These are phyloP conservation scores for Bucco capensis DNA, from an alignment of 2,113 vertebrate genomes.

Conservation along the genomic window DNA sequence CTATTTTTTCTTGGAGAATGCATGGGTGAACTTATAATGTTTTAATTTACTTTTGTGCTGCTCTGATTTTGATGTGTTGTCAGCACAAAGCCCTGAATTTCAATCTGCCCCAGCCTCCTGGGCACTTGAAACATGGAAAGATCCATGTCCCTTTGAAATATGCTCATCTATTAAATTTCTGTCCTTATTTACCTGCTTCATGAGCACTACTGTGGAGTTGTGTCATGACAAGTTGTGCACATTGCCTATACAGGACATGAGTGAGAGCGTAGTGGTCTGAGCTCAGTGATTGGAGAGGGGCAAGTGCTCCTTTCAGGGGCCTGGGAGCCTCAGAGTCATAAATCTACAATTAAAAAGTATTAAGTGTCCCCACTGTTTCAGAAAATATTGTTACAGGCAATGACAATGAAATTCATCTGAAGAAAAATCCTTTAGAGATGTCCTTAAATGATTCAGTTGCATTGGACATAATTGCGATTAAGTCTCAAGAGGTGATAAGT, in stretches of 20 bases:
- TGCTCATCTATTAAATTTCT: neutral
- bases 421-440: neutral
- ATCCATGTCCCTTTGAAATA: neutral
- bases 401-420: neutral
- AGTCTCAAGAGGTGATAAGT: neutral
- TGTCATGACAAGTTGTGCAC: neutral
- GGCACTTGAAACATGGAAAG: neutral
- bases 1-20: neutral
- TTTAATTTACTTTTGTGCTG: neutral
- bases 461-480: neutral
- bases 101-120: neutral
- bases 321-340: neutral
- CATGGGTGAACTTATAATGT: neutral
- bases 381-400: neutral
- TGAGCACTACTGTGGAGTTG: neutral
- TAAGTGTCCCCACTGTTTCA: neutral
- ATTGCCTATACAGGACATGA: rapidly evolving
- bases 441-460: neutral
- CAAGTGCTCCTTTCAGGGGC: neutral
- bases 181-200: neutral
- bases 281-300: neutral
- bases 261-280: neutral
- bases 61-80: neutral
- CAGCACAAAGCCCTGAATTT: neutral
- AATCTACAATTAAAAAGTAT: neutral